These are phyloP conservation scores for Amphilophus citrinellus DNA, from an alignment of 2,113 vertebrate species.

Conservation along the genomic window DNA sequence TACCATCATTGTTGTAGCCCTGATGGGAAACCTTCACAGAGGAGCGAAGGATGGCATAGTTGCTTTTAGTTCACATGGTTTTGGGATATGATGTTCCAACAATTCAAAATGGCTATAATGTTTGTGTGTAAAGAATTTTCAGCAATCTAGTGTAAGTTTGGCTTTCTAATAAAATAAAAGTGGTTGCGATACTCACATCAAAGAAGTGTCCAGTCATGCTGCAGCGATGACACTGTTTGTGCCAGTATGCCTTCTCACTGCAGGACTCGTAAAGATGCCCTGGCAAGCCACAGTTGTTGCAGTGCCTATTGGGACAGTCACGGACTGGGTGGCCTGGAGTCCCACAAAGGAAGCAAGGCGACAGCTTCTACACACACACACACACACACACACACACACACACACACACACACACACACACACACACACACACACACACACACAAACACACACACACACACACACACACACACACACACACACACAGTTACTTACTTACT, in stretches of 20 bases:
- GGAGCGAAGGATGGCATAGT: background rate
- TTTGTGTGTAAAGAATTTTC: background rate
- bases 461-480: background rate
- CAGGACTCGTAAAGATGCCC: constrained; percentile 86
- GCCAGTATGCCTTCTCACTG: constrained; percentile 85
- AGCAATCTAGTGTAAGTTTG: background rate
- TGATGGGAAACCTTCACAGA: background rate
- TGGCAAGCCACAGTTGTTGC: constrained; percentile 90
- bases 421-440: too few species aligned
- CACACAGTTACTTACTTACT: constrained; percentile 2
- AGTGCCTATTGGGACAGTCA: constrained; percentile 86
- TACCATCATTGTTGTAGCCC: background rate
- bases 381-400: constrained; percentile 8
- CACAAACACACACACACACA: too few species aligned
- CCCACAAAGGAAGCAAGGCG: constrained; percentile 88
- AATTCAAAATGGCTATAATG: background rate
- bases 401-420: too few species aligned
- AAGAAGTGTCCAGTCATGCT: constrained; percentile 90
- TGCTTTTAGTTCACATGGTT: background rate
- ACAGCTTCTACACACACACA: constrained; percentile 81
- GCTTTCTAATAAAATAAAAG: background rate
- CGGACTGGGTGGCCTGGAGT: constrained; percentile 80
- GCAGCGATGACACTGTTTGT: constrained; percentile 90
- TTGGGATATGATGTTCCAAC: background rate
- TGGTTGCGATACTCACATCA: constrained; percentile 86